These are phyloP conservation scores for Oryzias sinensis DNA, from an alignment of 2,797 vertebrate genomes.

Conservation along the genomic window DNA sequence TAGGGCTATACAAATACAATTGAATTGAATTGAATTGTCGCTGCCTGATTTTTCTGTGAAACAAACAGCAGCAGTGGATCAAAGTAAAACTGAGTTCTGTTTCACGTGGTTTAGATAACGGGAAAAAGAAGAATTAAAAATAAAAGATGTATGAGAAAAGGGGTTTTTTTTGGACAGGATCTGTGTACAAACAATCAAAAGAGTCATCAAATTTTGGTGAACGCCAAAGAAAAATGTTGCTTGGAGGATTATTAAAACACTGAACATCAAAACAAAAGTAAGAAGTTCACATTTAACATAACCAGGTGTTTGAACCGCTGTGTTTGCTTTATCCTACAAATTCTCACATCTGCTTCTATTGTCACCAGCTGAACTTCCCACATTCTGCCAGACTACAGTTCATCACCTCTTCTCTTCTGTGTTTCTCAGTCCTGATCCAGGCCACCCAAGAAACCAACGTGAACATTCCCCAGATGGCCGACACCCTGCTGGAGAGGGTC, in stretches of 20 bases:
- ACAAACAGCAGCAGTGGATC: constrained; percentile 4
- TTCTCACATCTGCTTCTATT: constrained; percentile 11
- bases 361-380: constrained; percentile 1
- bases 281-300: not conserved
- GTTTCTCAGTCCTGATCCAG: constrained; percentile 88
- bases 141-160: too few relatives aligned
- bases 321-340: not conserved
- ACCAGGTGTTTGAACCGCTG: constrained; percentile 2
- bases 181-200: too few relatives aligned
- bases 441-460: constrained; percentile 96
- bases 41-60: constrained; percentile 13
- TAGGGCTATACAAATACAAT: too few relatives aligned
- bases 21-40: too few relatives aligned
- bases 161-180: too few relatives aligned
- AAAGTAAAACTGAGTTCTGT: constrained; percentile 28
- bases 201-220: not conserved
- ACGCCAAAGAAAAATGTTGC: not conserved
- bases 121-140: too few relatives aligned
- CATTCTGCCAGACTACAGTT: not conserved
- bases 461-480: constrained; percentile 97
- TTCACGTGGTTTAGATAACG: too few relatives aligned
- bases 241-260: not conserved
- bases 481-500: constrained; percentile 93
- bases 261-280: constrained; percentile 8
- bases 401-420: constrained; percentile 21